phyloP scores from a whole-genome alignment of 2,888 invertebrate species.

The Phragmatobia fuliginosa region DNA sequence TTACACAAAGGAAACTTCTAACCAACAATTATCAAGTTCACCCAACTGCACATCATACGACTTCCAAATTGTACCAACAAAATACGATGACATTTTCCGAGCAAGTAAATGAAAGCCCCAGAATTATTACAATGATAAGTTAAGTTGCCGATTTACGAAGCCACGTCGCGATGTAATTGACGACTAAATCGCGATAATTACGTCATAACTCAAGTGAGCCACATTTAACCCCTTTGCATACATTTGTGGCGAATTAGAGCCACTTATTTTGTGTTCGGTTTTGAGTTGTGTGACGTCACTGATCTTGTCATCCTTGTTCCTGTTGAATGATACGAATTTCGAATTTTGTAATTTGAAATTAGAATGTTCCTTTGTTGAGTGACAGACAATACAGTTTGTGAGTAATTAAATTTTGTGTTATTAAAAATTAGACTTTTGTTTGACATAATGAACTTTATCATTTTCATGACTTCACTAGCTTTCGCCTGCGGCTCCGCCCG shows the following conservation, averaged over 20 bases:
- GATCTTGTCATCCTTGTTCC: conserved; percentile 19
- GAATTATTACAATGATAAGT: conserved; percentile 59
- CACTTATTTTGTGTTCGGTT: conserved; percentile 38
- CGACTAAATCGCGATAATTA: conserved; percentile 74
- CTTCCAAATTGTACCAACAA: conserved; percentile 30
- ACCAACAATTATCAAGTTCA: conserved; percentile 16
- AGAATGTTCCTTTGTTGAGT: not conserved
- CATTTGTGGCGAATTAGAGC: conserved; percentile 48
- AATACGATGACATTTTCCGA: conserved; percentile 38
- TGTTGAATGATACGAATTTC: not conserved
- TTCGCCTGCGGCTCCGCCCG: too few species aligned
- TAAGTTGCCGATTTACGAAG: conserved; percentile 61
- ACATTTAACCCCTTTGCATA: conserved; percentile 62
- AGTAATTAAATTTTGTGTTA: not conserved
- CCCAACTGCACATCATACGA: conserved; percentile 14
- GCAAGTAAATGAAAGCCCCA: conserved; percentile 35
- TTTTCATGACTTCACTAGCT: too few species aligned
- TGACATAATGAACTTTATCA: not conserved
- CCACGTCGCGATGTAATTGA: conserved; percentile 63
- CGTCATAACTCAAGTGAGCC: conserved; percentile 67
- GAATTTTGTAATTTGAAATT: conserved; percentile 7
- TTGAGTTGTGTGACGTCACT: conserved; percentile 28
- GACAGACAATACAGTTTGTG: not conserved
- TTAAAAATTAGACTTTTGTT: not conserved
- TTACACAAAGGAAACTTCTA: conserved; percentile 11